phyloP scores from a whole-genome alignment of 2,113 vertebrate genomes.

The Kryptolebias marmoratus region DNA sequence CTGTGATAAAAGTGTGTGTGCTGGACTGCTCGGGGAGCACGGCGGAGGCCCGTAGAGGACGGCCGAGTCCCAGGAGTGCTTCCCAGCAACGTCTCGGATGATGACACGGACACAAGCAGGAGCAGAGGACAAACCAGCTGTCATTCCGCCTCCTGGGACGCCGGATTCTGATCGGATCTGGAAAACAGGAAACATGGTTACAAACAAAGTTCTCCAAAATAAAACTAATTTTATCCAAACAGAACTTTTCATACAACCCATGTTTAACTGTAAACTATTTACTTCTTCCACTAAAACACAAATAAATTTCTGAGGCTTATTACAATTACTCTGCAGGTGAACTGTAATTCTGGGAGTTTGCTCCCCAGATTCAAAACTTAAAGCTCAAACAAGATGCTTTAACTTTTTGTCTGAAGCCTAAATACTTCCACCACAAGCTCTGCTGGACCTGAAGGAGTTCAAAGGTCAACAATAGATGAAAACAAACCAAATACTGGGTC shows the following conservation, averaged over 20 bases:
- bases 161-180: slow-evolving; percentile 93
- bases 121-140: slow-evolving; percentile 91
- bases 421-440: too few relatives aligned
- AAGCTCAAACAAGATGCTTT: too few relatives aligned
- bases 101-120: slow-evolving; percentile 93
- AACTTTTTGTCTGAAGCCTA: too few relatives aligned
- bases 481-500: too few relatives aligned
- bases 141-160: slow-evolving; percentile 92
- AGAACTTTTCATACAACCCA: background rate
- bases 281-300: background rate
- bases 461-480: too few relatives aligned
- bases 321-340: too few relatives aligned
- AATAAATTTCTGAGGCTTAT: too few relatives aligned
- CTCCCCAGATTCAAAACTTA: too few relatives aligned
- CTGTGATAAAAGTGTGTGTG: slow-evolving; percentile 39
- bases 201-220: background rate
- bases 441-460: too few relatives aligned
- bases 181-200: slow-evolving; percentile 41
- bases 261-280: background rate
- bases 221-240: background rate
- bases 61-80: slow-evolving; percentile 97
- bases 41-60: slow-evolving; percentile 92
- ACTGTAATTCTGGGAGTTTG: too few relatives aligned
- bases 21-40: slow-evolving; percentile 62
- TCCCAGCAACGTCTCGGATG: slow-evolving; percentile 94